Conservation (phyloP, 2,888 invertebrate species). For the Girardia tigrina region DNA sequence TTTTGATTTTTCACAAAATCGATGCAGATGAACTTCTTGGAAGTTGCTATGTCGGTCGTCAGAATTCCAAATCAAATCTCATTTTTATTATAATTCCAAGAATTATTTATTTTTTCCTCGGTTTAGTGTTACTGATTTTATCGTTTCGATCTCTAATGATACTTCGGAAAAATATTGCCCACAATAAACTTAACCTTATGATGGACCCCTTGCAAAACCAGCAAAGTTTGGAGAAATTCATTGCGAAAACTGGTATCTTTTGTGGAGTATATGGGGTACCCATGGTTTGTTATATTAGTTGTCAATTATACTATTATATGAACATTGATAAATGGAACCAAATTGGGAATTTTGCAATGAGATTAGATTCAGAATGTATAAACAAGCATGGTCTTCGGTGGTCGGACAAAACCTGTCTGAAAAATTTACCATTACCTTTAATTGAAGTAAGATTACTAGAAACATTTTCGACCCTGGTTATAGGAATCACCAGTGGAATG, state of each 20-base stretch:
- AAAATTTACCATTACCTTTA: conserved; percentile 42
- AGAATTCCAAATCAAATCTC: conserved; percentile 65
- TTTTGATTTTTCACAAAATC: conserved; percentile 49
- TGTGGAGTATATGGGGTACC: conserved; percentile 53
- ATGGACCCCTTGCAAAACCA: conserved; percentile 53
- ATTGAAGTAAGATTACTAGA: conserved; percentile 56
- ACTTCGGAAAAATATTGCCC: conserved; percentile 43
- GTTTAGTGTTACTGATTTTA: conserved; percentile 48
- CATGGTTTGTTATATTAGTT: conserved; percentile 50
- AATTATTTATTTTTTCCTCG: conserved; percentile 45
- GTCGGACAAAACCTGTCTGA: conserved; percentile 13
- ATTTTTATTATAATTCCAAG: conserved; percentile 63
- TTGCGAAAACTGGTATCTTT: conserved; percentile 56
- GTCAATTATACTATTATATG: conserved; percentile 46
- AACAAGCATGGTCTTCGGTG: conserved; percentile 5
- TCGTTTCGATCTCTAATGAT: conserved; percentile 50
- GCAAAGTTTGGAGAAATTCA: conserved; percentile 58
- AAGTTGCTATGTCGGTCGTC: conserved; percentile 73
- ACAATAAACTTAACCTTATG: conserved; percentile 24
- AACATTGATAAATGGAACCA: conserved; percentile 40
- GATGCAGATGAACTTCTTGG: conserved; percentile 62
- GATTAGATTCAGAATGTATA: neutral
- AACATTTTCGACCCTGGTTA: conserved; percentile 56
- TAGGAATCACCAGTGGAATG: conserved; percentile 59
- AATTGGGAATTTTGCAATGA: neutral